These are phyloP conservation scores for Epizoanthus scotinus DNA, from an alignment of 92 coral and sea anemone species.

Conservation along the genomic window DNA sequence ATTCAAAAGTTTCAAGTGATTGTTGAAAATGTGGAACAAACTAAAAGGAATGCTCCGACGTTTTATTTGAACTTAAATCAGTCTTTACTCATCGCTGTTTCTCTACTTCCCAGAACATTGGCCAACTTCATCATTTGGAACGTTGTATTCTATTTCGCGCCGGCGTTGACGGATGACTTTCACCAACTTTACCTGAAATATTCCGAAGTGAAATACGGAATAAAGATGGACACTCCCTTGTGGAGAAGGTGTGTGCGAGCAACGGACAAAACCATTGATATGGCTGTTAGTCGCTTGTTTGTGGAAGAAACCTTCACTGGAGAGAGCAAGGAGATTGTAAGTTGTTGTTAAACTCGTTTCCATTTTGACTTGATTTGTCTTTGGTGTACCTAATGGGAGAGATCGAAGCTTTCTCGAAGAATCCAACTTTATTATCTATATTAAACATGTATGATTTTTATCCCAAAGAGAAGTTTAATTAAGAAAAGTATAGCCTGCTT, in stretches of 20 bases:
- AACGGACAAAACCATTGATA: slow-evolving; percentile 62
- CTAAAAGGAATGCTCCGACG: no score
- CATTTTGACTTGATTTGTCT: not conserved
- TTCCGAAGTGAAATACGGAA: slow-evolving; percentile 60
- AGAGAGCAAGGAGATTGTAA: slow-evolving; percentile 61
- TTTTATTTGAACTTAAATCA: no score
- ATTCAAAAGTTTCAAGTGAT: no score
- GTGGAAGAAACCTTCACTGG: slow-evolving; percentile 64
- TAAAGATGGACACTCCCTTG: slow-evolving; percentile 53
- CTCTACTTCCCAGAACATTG: slow-evolving; percentile 33
- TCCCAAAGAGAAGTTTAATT: no score
- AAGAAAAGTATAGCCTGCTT: no score
- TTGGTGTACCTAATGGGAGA: not conserved
- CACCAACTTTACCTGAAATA: slow-evolving; percentile 54
- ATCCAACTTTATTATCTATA: no score
- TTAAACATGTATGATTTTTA: no score
- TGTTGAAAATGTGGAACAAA: no score
- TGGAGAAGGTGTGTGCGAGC: slow-evolving; percentile 87
- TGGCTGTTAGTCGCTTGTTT: slow-evolving; percentile 75
- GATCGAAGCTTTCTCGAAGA: no score
- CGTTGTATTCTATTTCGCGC: slow-evolving; percentile 42
- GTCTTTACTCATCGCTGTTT: not conserved
- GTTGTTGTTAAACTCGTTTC: not conserved
- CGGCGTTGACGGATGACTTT: slow-evolving; percentile 47
- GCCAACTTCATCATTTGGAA: slow-evolving; percentile 62